Base-by-base conservation (phyloP, 2,888 invertebrate species). In the Octodonta nipae region DNA sequence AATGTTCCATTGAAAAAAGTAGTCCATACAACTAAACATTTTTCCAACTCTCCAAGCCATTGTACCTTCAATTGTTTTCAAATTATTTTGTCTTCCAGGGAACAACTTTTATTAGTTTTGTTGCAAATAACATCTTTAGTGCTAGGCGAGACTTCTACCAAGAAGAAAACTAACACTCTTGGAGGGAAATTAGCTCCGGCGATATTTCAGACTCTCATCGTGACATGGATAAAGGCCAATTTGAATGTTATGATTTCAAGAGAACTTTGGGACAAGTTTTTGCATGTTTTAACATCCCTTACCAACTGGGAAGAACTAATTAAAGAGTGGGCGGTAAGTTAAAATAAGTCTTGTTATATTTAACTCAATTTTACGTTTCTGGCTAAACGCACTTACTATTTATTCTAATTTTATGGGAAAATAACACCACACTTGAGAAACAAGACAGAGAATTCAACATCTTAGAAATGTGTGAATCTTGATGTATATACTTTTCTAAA, bases 141-240 rank as follows among this genome's bases (percentile, higher is more conserved):
- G 29, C 65, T 95, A 31, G 78, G 78, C 45, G 83, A 83, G 56
- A 76, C 75, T 37, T 79, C 81, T 4, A 75, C 79, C 2, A 78
- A 78, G 48, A 73, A 78, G 35, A 86, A 85, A 58, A 71, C 76
- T 44, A 78, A 78, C 45, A 78, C 77, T 45, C 58, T 83, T 51
- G 82, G 82, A 22, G 82, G 82, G 15, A 82, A 81, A 52, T 64
- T 88, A 39, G 87, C 87, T 4, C 84, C 84, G 13, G 86, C 87
- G 0, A 73, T 86, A 44, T 84, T 86, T 51, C 83, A 95, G 72
- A 95, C 95, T 1, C 65, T 95, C 29, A 91, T 95, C 45, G 92
- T 95, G 41, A 93, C 93, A 3, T 95, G 95, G 93, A 93, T 95
- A 47, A 88, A 92, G 53, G 95, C 93, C 1, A 93, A 93, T 63